Conservation (phyloP, 2,888 invertebrate genomes). For the Podabrus alpinus region DNA sequence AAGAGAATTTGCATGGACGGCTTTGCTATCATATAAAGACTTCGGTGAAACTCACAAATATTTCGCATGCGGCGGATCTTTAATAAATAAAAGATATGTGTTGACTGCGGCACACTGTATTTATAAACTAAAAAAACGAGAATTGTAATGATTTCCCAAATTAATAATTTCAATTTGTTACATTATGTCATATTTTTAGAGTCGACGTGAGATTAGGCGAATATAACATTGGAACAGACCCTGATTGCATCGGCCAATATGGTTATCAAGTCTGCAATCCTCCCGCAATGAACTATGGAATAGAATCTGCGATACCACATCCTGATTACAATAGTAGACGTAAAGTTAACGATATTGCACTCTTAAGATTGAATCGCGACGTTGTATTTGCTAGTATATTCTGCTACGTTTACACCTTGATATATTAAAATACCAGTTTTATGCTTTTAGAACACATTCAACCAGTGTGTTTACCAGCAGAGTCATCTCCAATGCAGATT, state of each 20-base stretch:
- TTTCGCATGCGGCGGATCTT: conserved; percentile 57
- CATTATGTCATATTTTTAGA: background rate
- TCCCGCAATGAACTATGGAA: background rate
- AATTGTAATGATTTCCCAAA: background rate
- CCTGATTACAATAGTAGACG: background rate
- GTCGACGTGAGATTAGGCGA: background rate
- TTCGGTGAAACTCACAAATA: conserved; percentile 1
- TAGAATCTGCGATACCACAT: background rate
- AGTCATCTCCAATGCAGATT: background rate
- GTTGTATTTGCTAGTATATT: background rate
- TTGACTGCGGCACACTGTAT: conserved; percentile 60
- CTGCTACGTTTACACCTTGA: background rate
- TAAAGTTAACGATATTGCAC: background rate
- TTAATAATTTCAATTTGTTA: background rate
- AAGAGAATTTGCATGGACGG: conserved; percentile 58
- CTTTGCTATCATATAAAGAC: conserved; percentile 52
- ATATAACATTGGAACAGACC: background rate
- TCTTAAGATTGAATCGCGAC: background rate
- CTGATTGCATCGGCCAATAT: background rate
- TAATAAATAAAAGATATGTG: conserved; percentile 60
- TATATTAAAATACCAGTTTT: background rate
- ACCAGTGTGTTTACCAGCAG: background rate
- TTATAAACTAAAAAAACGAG: too few species aligned
- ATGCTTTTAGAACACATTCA: background rate
- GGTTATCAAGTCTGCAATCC: background rate